phyloP scores from a whole-genome alignment of 1,140 invertebrate genomes.

The Meloidogyne hapla region DNA sequence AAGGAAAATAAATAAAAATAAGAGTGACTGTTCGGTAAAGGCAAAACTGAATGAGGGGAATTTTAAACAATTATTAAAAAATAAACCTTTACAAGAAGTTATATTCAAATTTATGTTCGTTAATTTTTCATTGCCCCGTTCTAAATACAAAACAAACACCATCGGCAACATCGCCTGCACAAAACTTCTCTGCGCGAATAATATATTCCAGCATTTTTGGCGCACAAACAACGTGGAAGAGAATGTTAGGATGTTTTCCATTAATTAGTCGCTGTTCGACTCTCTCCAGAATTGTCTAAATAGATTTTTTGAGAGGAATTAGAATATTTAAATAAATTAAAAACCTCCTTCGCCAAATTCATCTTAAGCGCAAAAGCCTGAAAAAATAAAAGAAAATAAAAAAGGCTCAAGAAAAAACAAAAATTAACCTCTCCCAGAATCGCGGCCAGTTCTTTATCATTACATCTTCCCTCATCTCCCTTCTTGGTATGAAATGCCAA shows the following conservation, averaged over 20 bases:
- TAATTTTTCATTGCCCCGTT: not conserved
- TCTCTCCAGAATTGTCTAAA: constrained; percentile 9
- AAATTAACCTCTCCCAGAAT: constrained; percentile 17
- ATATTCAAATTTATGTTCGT: not conserved
- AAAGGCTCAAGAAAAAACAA: constrained; percentile 9
- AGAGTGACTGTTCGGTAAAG: no score
- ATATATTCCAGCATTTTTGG: constrained; percentile 17
- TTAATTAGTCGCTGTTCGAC: not conserved
- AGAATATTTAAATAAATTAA: no score
- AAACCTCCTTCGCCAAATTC: constrained; percentile 22
- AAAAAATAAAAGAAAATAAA: not conserved
- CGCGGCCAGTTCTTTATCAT: not conserved
- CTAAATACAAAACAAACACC: constrained; percentile 26
- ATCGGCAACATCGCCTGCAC: constrained; percentile 25
- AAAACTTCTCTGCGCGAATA: constrained; percentile 9
- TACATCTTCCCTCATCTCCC: constrained; percentile 13
- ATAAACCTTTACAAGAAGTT: not conserved
- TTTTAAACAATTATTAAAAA: no score
- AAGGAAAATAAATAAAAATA: not conserved
- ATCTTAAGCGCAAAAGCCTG: constrained; percentile 26
- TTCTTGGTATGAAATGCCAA: not conserved
- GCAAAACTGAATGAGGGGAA: no score
- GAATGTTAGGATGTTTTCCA: not conserved
- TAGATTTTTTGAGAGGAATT: no score
- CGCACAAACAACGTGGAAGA: constrained; percentile 1